Percentiles rank a stretch among this genome's conserved stretches.
Conservation (phyloP, 2,113 vertebrate species). For the Dasyornis broadbenti region DNA sequence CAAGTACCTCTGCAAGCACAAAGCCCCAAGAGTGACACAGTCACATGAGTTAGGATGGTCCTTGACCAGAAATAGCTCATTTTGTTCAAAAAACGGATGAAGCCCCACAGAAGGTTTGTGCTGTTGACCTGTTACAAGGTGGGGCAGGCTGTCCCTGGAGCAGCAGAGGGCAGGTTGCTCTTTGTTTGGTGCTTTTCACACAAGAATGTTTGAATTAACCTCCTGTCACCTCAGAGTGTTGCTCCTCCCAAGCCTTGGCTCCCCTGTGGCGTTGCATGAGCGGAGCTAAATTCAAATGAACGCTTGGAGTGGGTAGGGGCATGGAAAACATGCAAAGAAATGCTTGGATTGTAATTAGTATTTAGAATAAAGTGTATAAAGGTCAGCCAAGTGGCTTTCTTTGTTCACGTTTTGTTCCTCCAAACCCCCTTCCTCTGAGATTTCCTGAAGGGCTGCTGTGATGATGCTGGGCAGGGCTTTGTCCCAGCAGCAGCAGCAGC, state of each 20-base stretch:
- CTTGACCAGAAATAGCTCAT: neutral
- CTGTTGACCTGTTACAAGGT: neutral
- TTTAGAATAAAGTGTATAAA: neutral
- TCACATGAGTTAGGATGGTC: neutral
- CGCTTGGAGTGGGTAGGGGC: accelerated
- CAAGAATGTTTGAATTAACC: neutral
- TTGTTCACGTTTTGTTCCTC: neutral
- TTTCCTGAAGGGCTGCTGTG: neutral
- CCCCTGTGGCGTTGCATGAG: neutral
- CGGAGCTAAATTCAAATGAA: neutral
- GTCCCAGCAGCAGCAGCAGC: neutral
- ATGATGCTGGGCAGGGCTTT: neutral
- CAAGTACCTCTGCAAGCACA: neutral
- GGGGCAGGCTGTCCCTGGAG: neutral
- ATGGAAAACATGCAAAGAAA: neutral
- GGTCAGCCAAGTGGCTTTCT: neutral
- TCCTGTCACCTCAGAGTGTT: neutral
- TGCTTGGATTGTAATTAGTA: neutral
- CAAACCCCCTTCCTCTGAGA: neutral
- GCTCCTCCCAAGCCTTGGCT: neutral
- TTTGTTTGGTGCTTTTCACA: neutral
- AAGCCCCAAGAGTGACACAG: neutral
- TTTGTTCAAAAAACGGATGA: neutral
- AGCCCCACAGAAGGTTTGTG: neutral
- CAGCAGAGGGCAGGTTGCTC: neutral